Percentiles rank a stretch among this genome's conserved stretches.
phyloP scores from a whole-genome alignment of 2,113 vertebrate genomes.

The Ranitomeya imitator region DNA sequence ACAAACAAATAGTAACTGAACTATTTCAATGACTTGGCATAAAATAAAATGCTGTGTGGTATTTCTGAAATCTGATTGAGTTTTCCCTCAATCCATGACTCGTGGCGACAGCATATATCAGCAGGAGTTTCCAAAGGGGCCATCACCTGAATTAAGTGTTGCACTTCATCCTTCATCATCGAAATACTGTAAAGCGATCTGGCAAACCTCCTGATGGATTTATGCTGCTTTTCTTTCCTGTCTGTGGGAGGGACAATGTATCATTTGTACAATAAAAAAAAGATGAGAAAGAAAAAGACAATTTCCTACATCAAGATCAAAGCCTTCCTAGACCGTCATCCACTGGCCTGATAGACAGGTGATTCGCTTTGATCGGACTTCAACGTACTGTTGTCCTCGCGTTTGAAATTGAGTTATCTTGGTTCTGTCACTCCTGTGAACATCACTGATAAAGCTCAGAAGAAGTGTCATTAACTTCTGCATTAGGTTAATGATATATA shows the following conservation, averaged over 20 bases:
- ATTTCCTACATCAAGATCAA: too few relatives aligned
- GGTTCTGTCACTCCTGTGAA: neutral
- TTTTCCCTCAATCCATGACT: too few relatives aligned
- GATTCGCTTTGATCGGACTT: neutral
- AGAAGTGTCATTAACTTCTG: neutral
- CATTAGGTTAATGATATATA: too few relatives aligned
- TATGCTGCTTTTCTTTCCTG: neutral
- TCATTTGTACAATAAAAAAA: too few relatives aligned
- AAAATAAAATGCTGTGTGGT: too few relatives aligned
- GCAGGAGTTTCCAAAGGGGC: too few relatives aligned
- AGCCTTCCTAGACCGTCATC: neutral
- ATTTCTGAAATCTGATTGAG: too few relatives aligned
- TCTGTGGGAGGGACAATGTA: neutral
- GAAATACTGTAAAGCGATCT: neutral
- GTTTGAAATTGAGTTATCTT: neutral
- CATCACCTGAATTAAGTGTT: neutral
- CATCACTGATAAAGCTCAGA: neutral
- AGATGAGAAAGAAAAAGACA: too few relatives aligned
- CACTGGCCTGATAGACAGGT: constrained; percentile 48
- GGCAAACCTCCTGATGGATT: neutral
- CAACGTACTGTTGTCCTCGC: neutral
- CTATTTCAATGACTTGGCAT: too few relatives aligned
- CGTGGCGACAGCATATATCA: too few relatives aligned
- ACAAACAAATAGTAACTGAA: too few relatives aligned
- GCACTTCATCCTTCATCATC: neutral